Conservation (phyloP, 35 echinoderm and acorn worm species). For the Acanthaster planci region DNA sequence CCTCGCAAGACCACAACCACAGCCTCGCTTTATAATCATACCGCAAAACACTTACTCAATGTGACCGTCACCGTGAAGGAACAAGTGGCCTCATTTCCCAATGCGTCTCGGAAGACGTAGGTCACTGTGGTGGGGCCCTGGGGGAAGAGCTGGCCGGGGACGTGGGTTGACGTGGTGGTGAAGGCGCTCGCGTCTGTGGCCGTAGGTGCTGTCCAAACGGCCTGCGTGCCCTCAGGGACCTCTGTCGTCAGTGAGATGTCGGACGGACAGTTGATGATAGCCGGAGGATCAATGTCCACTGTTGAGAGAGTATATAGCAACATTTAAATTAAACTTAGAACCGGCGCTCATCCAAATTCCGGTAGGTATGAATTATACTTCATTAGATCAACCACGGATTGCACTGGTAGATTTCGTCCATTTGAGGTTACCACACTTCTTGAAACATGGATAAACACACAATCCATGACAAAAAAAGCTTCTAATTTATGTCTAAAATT, state of each 20-base stretch:
- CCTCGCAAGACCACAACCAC: too few species aligned
- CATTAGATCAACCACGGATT: too few species aligned
- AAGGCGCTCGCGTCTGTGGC: constrained; percentile 43
- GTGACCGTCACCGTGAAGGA: constrained; percentile 26
- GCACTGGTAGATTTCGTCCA: too few species aligned
- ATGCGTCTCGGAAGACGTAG: constrained; percentile 51
- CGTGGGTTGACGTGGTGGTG: neutral
- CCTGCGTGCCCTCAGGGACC: constrained; percentile 1
- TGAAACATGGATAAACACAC: too few species aligned
- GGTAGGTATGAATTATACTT: too few species aligned
- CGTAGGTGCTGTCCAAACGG: constrained; percentile 42
- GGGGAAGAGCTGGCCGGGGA: constrained; percentile 6
- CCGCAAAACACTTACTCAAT: constrained; percentile 4
- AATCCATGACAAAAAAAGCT: too few species aligned
- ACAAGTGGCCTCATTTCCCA: constrained; percentile 49
- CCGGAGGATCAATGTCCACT: constrained; percentile 37
- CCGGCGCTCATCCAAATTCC: too few species aligned
- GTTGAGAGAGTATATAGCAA: too few species aligned
- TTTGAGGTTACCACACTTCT: too few species aligned
- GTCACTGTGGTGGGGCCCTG: constrained; percentile 32
- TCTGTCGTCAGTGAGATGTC: neutral
- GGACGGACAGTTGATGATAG: constrained; percentile 44
- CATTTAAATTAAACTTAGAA: too few species aligned
- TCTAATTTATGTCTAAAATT: too few species aligned
- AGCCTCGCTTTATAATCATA: too few species aligned